Percentiles rank a stretch among this genome's conserved stretches.
Evolutionary conservation across 2,113 vertebrate species (phyloP).

Genomic region (Neolamprologus sp.): DNA sequence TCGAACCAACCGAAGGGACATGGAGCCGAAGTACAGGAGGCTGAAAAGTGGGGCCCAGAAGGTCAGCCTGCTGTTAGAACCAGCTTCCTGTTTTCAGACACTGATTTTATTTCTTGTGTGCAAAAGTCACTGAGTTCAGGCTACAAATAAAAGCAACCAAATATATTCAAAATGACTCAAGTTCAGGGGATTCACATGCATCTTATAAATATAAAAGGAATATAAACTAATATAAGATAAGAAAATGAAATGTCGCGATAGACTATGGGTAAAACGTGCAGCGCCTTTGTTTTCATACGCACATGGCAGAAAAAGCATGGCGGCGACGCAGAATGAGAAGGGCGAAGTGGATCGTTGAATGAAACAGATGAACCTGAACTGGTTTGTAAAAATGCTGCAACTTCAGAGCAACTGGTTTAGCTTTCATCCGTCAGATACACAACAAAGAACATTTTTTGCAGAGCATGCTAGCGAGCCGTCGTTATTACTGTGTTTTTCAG

Average conservation of each 20-base stretch:
- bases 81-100: background rate
- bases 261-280: rapidly evolving
- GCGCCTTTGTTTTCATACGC: background rate
- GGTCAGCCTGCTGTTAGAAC: background rate
- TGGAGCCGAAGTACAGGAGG: background rate
- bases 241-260: rapidly evolving
- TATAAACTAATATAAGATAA: background rate
- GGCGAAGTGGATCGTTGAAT: rapidly evolving
- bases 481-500: background rate
- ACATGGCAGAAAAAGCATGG: rapidly evolving
- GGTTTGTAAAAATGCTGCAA: background rate
- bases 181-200: background rate
- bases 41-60: background rate
- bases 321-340: rapidly evolving
- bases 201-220: background rate
- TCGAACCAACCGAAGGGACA: background rate
- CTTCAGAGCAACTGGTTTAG: rapidly evolving
- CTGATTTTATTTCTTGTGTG: rapidly evolving
- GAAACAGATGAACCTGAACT: background rate
- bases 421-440: background rate
- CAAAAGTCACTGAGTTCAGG: background rate
- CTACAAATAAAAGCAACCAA: background rate
- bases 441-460: background rate
- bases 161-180: background rate
- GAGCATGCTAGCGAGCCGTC: background rate